Evolutionary conservation across 1,140 invertebrate species (phyloP).

Genomic region (silkworm (Bombyx mori)): DNA sequence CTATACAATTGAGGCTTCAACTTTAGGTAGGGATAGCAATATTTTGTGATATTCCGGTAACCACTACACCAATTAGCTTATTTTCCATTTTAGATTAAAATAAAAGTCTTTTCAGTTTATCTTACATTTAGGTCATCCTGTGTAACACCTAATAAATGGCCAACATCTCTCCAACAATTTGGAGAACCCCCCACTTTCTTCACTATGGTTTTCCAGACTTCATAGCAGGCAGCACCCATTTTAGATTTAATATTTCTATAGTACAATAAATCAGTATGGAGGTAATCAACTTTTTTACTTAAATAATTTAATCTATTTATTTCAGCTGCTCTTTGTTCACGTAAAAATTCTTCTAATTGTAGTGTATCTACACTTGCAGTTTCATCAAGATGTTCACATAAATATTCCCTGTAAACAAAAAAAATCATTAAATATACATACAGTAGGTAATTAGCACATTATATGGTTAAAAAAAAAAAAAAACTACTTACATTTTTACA

Average conservation of each 20-base stretch:
- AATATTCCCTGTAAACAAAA: conserved; percentile 34
- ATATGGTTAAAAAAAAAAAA: neutral
- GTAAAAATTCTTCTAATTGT: conserved; percentile 38
- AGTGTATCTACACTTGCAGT: conserved; percentile 55
- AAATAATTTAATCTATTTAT: conserved; percentile 44
- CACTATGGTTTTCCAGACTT: conserved; percentile 48
- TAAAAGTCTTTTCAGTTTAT: conserved; percentile 4
- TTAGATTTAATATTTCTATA: conserved; percentile 52
- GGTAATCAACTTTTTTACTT: conserved; percentile 44
- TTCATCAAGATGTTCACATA: conserved; percentile 31
- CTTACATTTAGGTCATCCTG: conserved; percentile 57
- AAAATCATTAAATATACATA: conserved; percentile 1
- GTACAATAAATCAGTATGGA: conserved; percentile 59
- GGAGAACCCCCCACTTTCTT: conserved; percentile 48
- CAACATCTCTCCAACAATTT: conserved; percentile 52
- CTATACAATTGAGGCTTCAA: too few relatives aligned
- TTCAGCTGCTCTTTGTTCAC: conserved; percentile 44
- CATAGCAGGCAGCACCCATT: conserved; percentile 44
- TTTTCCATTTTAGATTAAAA: too few relatives aligned
- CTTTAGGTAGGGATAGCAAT: too few relatives aligned
- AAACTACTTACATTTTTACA: neutral
- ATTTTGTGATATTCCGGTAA: too few relatives aligned
- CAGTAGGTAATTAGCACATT: neutral
- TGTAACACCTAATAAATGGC: conserved; percentile 36
- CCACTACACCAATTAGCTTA: too few relatives aligned